Evolutionary conservation across 2,888 invertebrate genomes (phyloP).

Genomic region (Hemistola chrysoprasaria): DNA sequence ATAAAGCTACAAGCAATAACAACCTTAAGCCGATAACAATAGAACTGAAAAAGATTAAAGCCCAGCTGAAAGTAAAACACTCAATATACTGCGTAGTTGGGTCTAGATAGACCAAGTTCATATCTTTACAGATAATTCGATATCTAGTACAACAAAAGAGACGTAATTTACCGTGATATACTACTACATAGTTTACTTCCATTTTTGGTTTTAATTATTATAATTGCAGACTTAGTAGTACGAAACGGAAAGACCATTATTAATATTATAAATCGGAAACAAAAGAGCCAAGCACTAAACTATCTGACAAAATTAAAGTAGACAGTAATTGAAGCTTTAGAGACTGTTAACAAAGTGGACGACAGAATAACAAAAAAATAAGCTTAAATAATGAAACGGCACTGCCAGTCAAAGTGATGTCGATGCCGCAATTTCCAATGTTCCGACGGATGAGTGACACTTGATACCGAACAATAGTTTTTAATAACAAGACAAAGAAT

Average conservation of each 20-base stretch:
- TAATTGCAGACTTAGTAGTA: too few species aligned
- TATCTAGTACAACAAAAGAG: slow-evolving; percentile 43
- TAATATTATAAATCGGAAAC: slow-evolving; percentile 9
- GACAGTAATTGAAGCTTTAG: slow-evolving; percentile 39
- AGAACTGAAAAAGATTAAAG: slow-evolving; percentile 8
- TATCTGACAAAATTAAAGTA: slow-evolving; percentile 36
- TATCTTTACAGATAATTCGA: slow-evolving; percentile 36
- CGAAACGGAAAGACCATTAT: slow-evolving; percentile 24
- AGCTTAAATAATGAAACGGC: slow-evolving; percentile 44
- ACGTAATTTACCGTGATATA: slow-evolving; percentile 46
- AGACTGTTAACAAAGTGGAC: slow-evolving; percentile 40
- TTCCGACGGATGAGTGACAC: slow-evolving; percentile 46
- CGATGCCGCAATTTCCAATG: slow-evolving; percentile 41
- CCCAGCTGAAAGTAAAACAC: slow-evolving; percentile 26
- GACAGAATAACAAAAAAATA: slow-evolving; percentile 26
- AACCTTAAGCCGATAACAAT: slow-evolving; percentile 14
- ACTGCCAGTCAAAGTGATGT: slow-evolving; percentile 51
- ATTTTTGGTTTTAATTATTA: too few species aligned
- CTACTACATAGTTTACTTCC: slow-evolving; percentile 41
- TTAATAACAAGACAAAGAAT: slow-evolving; percentile 50
- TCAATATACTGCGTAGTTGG: slow-evolving; percentile 49
- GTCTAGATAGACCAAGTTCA: slow-evolving; percentile 31
- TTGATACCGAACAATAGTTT: slow-evolving; percentile 53
- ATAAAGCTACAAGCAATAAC: slow-evolving; percentile 5
- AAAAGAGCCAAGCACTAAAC: slow-evolving; percentile 31